A percentile compares a stretch with the other conserved stretches of the same genome.
Conservation (phyloP, 2,888 invertebrate genomes). For the Hypercompe scribonia region DNA sequence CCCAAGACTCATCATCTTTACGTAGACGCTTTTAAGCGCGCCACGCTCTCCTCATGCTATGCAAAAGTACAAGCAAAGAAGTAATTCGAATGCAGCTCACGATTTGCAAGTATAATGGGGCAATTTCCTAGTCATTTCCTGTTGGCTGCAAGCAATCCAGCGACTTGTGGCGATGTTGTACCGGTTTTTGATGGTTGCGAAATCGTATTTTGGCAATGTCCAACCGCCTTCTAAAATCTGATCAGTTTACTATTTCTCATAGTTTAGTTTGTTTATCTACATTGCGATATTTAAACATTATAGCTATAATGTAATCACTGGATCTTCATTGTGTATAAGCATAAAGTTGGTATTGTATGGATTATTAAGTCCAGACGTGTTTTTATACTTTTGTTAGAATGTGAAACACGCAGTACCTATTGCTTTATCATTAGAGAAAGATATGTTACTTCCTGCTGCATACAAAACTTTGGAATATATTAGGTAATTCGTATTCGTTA, state of each 20-base stretch:
- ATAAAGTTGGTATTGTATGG: not conserved
- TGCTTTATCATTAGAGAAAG: constrained; percentile 34
- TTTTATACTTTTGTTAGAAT: not conserved
- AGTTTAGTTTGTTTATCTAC: constrained; percentile 3
- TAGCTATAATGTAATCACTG: not conserved
- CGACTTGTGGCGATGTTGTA: constrained; percentile 71
- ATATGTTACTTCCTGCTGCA: constrained; percentile 41
- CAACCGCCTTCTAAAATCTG: constrained; percentile 41
- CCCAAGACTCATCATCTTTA: constrained; percentile 39
- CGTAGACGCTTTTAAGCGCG: constrained; percentile 66
- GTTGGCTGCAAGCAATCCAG: constrained; percentile 76
- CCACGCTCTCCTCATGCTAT: constrained; percentile 59
- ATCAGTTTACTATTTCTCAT: not conserved
- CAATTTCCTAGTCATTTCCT: constrained; percentile 84
- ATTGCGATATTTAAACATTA: not conserved
- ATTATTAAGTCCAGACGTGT: not conserved
- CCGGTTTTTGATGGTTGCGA: constrained; percentile 61
- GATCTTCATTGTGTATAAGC: not conserved
- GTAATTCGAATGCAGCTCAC: constrained; percentile 84
- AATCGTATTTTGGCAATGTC: constrained; percentile 62
- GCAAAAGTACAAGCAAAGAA: constrained; percentile 81
- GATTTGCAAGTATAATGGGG: constrained; percentile 83
- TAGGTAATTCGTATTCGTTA: constrained; percentile 56
- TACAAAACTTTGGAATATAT: constrained; percentile 54
- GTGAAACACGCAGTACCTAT: not conserved